Base-by-base conservation (phyloP, 2,113 vertebrate species). In the Microtus montanus region DNA sequence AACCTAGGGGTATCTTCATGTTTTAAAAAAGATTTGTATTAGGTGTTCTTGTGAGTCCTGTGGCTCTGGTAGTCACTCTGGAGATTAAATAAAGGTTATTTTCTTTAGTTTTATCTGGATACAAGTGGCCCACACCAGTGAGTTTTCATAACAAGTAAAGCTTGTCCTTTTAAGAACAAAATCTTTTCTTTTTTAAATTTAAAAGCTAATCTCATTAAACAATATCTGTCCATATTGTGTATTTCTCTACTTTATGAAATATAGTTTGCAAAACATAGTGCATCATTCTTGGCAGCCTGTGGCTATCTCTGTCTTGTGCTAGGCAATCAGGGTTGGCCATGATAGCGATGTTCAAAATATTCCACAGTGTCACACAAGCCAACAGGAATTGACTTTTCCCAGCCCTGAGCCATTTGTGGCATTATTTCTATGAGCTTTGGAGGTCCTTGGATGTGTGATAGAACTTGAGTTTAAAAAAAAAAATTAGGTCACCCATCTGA, bases 111-210 rank as follows among this genome's bases (percentile, higher is more conserved):
- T 85, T 90, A 28, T 28, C 64, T 95, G 54, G 82, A 12, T 58
- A 33, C 4, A 22, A 82, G 74, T n/a, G 26, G 63, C n/a, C 52
- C 41, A 63, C 2, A 0, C 47, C 58, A 93, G 12, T 58, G 38
- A 35, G 3, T 84, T 91, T 75, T 66, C 52, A 96, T 70, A 4
- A 85, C 52, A 68, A 87, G 17, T 47, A 52, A 90, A 90, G 15
- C 10, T 95, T 83, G n/a, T 41, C 61, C 71, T 73, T 87, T 58
- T 88, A 77, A 91, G 63, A 79, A n/a, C 28, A 86, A 83, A 84
- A 66, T 80, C 84, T 79, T 63, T 68, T 87, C 49, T 52, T 92
- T 91, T 61, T 74, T 66, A n/a, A 66, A 41, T 74, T n/a, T 33
- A 19, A 74, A 24, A 63, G 91, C 61, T 24, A 64, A 20, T 89